Evolutionary conservation across 2,888 invertebrate genomes (phyloP), one percentile per base, ranked within the genome.

Genomic region (Pandemis cinnamomeana): DNA sequence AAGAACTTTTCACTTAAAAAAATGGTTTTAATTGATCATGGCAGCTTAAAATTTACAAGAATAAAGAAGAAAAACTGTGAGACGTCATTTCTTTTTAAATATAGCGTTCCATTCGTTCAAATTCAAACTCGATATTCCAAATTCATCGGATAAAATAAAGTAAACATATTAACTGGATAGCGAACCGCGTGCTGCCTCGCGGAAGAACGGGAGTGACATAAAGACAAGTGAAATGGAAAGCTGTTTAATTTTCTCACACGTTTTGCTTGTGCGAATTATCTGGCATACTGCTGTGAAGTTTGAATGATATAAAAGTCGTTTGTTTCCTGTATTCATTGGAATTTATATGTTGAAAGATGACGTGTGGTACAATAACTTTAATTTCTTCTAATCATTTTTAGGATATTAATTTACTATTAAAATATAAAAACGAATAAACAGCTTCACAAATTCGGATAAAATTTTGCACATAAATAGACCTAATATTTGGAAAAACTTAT

Each of bases 231-330:
- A 86, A 88, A 89, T 86, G 85, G 87, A 87, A 88, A 88, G 85
- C 84, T 86, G 86, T 88, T 87, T 87, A 86, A 89, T 88, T 87
- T 90, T 90, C 90, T 84, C 89, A 87, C 87, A 84, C 83, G 75
- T 85, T 84, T 83, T 84, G 81, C 80, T 79, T 67, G 75, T 53
- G 63, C 66, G 77, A 79, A 76, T 78, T 77, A 77, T 75, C 67
- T 70, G 58, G 55, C 46, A 71, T 51, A 42, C n/a, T 42, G 53
- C 20, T 62, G 55, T 48, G 51, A 60, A 20, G 72, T 62, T 53
- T 70, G 53, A 64, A 44, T 68, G 48, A 69, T 68, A 60, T 41
- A 2, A 46, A 15, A 53, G n/a, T 6, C 48, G 2, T 10, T 51
- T 55, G 20, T 55, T 20, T 55, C n/a, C 51, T 51, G 51, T 0